These are phyloP conservation scores for Thunnus albacares DNA, from an alignment of 2,797 vertebrate genomes.

Conservation along the genomic window DNA sequence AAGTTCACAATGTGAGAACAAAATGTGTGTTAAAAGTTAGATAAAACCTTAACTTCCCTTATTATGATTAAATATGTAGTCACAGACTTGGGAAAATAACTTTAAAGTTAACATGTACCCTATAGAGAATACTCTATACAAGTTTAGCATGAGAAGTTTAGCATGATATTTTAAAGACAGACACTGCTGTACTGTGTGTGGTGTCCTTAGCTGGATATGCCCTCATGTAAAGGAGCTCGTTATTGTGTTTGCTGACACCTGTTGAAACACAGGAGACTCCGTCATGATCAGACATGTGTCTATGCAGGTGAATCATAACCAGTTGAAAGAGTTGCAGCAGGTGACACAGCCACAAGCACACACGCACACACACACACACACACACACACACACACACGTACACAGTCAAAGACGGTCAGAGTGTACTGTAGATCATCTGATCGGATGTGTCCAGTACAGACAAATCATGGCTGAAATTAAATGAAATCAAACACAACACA, in stretches of 20 bases:
- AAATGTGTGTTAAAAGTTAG: constrained; percentile 7
- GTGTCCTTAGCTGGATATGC: constrained; percentile 18
- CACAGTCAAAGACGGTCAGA: constrained; percentile 13
- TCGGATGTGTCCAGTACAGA: neutral
- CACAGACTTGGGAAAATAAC: neutral
- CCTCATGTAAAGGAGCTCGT: constrained; percentile 41
- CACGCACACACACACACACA: constrained; percentile 14
- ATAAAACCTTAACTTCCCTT: neutral
- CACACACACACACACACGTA: neutral
- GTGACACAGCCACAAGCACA: constrained; percentile 52
- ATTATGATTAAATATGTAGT: neutral
- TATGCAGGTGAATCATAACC: constrained; percentile 77
- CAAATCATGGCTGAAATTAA: neutral
- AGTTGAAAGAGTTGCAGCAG: constrained; percentile 61
- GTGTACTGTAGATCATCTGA: neutral
- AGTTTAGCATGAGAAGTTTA: neutral
- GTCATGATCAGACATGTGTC: constrained; percentile 78
- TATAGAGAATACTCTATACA: neutral
- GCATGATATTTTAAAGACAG: neutral
- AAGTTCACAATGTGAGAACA: constrained; percentile 6
- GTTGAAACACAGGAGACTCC: constrained; percentile 67
- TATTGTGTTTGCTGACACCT: constrained; percentile 74
- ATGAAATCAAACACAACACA: constrained; percentile 4
- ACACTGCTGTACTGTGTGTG: neutral
- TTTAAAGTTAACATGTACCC: neutral